These are phyloP conservation scores for Erithacus rubecula DNA, from an alignment of 2,797 vertebrate species.

Conservation along the genomic window DNA sequence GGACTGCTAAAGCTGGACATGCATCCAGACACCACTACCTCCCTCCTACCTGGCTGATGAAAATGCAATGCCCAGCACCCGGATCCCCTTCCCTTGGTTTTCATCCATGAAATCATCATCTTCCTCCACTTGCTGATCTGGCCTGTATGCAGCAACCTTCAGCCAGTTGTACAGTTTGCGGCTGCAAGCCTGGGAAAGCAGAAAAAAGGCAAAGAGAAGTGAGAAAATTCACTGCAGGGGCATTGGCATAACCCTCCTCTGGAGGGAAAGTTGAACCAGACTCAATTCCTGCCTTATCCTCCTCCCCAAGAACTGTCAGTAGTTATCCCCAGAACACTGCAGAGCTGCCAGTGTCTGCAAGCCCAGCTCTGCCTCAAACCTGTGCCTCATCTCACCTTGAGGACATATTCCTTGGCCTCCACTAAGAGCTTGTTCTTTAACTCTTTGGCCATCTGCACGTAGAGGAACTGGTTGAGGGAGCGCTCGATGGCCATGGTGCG, in stretches of 20 bases:
- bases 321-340: not conserved
- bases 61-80: conserved; percentile 93
- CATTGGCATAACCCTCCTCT: not conserved
- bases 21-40: not conserved
- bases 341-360: not conserved
- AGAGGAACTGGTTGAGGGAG: conserved; percentile 93
- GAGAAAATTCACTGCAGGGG: not conserved
- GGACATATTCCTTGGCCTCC: conserved; percentile 94
- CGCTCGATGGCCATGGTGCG: conserved; percentile 94
- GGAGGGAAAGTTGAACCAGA: not conserved
- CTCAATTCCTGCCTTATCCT: not conserved
- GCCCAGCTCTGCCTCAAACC: not conserved
- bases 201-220: not conserved
- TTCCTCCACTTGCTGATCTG: conserved; percentile 96
- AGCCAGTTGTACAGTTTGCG: conserved; percentile 96
- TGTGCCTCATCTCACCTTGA: conserved; percentile 81
- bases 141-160: conserved; percentile 92
- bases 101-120: conserved; percentile 99
- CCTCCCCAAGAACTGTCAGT: not conserved
- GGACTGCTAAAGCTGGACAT: not conserved
- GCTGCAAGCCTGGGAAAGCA: conserved; percentile 85
- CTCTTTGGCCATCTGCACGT: conserved; percentile 97
- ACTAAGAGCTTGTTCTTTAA: conserved; percentile 92
- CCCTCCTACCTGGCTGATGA: conserved; percentile 87
- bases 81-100: conserved; percentile 93